Percentiles rank a stretch among this genome's conserved stretches.
phyloP scores from a whole-genome alignment of 2,797 vertebrate genomes.

The Mergus octosetaceus region DNA sequence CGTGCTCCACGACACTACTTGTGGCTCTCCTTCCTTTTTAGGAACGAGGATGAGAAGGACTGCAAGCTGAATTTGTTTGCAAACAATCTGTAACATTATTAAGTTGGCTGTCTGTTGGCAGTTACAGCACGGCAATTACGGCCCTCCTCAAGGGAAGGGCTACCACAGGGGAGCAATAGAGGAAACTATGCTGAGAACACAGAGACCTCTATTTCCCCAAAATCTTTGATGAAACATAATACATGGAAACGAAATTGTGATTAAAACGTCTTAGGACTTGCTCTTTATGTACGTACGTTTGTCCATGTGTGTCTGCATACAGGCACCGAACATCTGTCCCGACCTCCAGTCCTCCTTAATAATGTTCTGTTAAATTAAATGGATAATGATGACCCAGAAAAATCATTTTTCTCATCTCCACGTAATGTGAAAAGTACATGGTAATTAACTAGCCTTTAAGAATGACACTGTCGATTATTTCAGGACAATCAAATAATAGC shows the following conservation, averaged over 20 bases:
- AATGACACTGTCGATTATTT: slow-evolving; percentile 20
- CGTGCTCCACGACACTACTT: background rate
- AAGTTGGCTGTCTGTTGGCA: background rate
- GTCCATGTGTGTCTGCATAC: too few relatives aligned
- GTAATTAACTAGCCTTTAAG: slow-evolving; percentile 32
- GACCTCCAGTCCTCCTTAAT: background rate
- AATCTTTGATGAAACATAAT: accelerated
- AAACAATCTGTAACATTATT: accelerated
- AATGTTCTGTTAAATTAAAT: background rate
- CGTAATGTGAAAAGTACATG: background rate
- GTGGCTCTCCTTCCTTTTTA: background rate
- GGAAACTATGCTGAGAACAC: accelerated
- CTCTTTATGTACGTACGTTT: accelerated
- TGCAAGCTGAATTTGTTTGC: background rate
- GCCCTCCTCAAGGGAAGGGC: background rate
- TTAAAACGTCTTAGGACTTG: background rate
- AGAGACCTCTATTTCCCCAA: background rate
- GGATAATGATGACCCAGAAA: background rate
- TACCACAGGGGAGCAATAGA: accelerated
- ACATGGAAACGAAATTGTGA: background rate
- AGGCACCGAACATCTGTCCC: background rate
- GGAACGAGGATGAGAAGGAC: background rate
- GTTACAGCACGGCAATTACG: background rate
- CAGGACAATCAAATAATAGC: background rate
- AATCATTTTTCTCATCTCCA: background rate